These are phyloP conservation scores for Sminthopsis crassicaudata DNA, from an alignment of 2,113 vertebrate species.

Conservation along the genomic window DNA sequence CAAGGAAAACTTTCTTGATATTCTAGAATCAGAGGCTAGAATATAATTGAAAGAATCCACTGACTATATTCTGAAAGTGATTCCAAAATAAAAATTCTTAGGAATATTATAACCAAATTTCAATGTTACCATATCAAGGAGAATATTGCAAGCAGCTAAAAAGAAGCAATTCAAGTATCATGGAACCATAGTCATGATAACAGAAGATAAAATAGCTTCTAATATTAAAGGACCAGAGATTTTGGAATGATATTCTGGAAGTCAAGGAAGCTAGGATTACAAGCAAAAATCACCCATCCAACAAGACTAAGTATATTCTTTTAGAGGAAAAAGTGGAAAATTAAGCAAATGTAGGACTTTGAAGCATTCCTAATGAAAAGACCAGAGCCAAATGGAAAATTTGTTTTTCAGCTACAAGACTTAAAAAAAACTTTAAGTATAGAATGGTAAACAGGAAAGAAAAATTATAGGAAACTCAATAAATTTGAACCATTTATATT, in stretches of 20 bases:
- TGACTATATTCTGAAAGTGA: not conserved
- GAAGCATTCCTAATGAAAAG: not conserved
- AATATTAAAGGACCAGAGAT: not conserved
- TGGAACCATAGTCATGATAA: not conserved
- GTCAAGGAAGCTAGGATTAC: not conserved
- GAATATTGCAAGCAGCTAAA: not conserved
- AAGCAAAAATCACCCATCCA: not conserved
- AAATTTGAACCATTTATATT: too few relatives aligned
- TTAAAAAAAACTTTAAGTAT: too few relatives aligned
- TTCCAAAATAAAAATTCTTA: not conserved
- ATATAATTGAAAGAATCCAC: not conserved
- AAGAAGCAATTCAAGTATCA: not conserved
- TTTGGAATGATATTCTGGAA: too few relatives aligned
- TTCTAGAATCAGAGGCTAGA: not conserved
- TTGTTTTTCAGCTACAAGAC: too few relatives aligned
- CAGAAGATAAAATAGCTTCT: not conserved
- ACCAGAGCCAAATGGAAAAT: not conserved
- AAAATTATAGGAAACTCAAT: too few relatives aligned
- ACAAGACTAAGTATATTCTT: not conserved
- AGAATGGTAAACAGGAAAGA: too few relatives aligned
- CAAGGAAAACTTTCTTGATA: not conserved
- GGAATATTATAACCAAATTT: not conserved
- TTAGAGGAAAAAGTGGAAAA: not conserved
- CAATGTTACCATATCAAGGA: not conserved
- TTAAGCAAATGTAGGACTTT: not conserved